These are phyloP conservation scores for Sminthurinus signatus DNA, from an alignment of 1,140 invertebrate genomes.

Conservation along the genomic window DNA sequence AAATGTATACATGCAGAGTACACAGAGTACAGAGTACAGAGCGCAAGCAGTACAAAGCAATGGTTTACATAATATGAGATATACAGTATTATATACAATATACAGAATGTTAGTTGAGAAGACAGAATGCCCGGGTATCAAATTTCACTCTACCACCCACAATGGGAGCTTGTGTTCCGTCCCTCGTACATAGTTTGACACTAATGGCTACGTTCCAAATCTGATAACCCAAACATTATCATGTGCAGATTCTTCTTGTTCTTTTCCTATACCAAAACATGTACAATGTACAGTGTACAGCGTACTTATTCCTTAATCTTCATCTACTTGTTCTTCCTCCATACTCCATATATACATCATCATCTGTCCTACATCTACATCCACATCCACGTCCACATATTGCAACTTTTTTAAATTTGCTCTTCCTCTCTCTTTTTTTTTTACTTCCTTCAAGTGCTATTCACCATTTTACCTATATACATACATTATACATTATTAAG, in stretches of 20 bases:
- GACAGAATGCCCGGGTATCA: slow-evolving; percentile 36
- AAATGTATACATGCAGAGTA: too few relatives aligned
- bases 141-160: slow-evolving; percentile 42
- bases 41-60: background rate
- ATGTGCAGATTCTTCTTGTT: slow-evolving; percentile 32
- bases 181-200: slow-evolving; percentile 31
- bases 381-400: background rate
- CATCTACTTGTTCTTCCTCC: too few relatives aligned
- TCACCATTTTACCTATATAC: background rate
- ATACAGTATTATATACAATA: too few relatives aligned
- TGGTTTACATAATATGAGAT: too few relatives aligned
- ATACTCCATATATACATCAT: slow-evolving; percentile 7
- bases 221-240: slow-evolving; percentile 39
- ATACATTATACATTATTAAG: too few relatives aligned
- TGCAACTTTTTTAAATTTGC: background rate
- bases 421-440: background rate
- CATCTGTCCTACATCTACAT: slow-evolving; percentile 11
- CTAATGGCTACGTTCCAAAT: slow-evolving; percentile 40
- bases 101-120: background rate
- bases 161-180: slow-evolving; percentile 32
- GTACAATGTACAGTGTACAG: too few relatives aligned
- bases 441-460: background rate
- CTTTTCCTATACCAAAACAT: too few relatives aligned
- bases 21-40: background rate
- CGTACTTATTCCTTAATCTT: too few relatives aligned